These are phyloP conservation scores for Macrobrachium nipponense DNA, from an alignment of 1,140 invertebrate species.

Conservation along the genomic window DNA sequence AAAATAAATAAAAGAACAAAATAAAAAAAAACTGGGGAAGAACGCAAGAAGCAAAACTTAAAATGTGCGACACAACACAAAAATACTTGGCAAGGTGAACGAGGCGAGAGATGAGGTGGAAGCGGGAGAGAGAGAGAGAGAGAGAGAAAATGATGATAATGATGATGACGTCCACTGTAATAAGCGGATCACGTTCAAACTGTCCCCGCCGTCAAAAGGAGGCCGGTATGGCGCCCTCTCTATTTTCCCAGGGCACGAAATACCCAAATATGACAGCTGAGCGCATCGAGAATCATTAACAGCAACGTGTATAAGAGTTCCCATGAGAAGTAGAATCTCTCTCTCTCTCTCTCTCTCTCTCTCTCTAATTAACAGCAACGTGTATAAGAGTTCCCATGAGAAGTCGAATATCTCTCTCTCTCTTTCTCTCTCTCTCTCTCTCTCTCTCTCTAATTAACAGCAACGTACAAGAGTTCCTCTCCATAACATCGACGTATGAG, in stretches of 20 bases:
- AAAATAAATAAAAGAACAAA: neutral
- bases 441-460: too few relatives aligned
- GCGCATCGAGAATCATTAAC: neutral
- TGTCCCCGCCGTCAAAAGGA: neutral
- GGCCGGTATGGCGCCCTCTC: neutral
- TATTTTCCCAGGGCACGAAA: neutral
- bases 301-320: neutral
- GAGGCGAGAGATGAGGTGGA: slow-evolving; percentile 17
- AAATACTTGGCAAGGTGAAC: neutral
- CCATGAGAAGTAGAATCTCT: neutral
- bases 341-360: slow-evolving; percentile 37
- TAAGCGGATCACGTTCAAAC: neutral
- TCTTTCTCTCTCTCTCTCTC: too few relatives aligned
- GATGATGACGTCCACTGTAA: too few relatives aligned
- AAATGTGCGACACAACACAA: slow-evolving; percentile 10
- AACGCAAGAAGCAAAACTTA: neutral
- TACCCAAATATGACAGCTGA: neutral
- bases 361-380: too few relatives aligned
- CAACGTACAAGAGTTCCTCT: too few relatives aligned
- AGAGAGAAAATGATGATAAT: slow-evolving; percentile 23
- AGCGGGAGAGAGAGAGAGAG: slow-evolving; percentile 17
- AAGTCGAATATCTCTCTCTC: too few relatives aligned
- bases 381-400: too few relatives aligned
- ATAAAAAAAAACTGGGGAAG: neutral
- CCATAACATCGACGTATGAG: too few relatives aligned